Base-by-base conservation (phyloP, 2,888 invertebrate genomes). In the Iphiclides podalirius region DNA sequence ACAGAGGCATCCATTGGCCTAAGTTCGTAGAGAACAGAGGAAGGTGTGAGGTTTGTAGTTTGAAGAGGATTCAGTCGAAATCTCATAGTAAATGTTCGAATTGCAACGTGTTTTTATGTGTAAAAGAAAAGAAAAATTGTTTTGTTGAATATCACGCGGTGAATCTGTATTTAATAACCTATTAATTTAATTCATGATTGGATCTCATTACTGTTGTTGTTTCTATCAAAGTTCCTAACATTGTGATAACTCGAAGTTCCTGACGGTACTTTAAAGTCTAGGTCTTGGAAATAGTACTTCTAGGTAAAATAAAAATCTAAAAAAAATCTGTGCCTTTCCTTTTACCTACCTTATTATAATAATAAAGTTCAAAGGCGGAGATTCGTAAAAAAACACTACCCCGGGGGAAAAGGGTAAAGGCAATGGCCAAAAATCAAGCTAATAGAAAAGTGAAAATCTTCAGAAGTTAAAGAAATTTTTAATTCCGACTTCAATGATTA, bases 1-100 rank as follows among this genome's bases (percentile, higher is more conserved):
- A 64, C 38, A 53, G 57, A 55, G 59, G 59, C 49, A 57, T 61
- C 14, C 61, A 61, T 56, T 61, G 60, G 60, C 61, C 58, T 56
- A 58, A 39, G n/a, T 61, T 58, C 20, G 51, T 46, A 52, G 47
- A 52, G 40, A 59, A 57, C 12, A 61, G 59, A 38, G 59, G 54
- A 53, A 60, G 58, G 54, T 57, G 58, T 58, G 60, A 59, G 52
- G 52, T 60, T 54, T 58, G 60, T 49, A 63, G 59, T 52, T 47
- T 57, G 52, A 60, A 61, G 41, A 58, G 60, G 49, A 57, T 61
- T 52, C 59, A 60, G 53, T 59, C 59, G 48, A 63, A 60, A 58
- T 55, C 59, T 57, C 52, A 54, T 49, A 52, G 40, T 35, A 50
- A 53, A 50, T 57, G 54, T 52, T 57, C 45, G 9, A 53, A 58